Conservation (phyloP, 2,888 invertebrate species). For the Megamerina dolium region DNA sequence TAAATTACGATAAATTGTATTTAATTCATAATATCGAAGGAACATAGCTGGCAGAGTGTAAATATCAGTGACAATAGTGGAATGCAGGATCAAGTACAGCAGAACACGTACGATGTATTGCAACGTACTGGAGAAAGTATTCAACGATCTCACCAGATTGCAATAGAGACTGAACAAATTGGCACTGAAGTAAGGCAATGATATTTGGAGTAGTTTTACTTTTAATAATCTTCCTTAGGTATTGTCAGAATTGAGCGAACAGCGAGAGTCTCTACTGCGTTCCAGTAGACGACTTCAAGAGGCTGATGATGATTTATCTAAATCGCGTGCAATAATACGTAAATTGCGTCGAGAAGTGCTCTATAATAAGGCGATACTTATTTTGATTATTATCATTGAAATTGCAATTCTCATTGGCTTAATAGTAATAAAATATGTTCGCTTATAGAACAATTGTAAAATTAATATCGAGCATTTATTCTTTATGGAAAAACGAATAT, state of each 20-base stretch:
- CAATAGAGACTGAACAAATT: constrained; percentile 73
- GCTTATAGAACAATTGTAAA: no score
- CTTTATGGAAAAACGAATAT: no score
- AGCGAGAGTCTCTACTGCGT: constrained; percentile 66
- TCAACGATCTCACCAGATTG: constrained; percentile 64
- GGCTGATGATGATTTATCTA: constrained; percentile 65
- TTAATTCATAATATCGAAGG: no score
- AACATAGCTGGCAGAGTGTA: no score
- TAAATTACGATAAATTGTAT: no score
- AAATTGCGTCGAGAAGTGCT: constrained; percentile 64
- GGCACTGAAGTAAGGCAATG: constrained; percentile 55
- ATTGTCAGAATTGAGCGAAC: constrained; percentile 66
- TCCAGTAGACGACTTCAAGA: constrained; percentile 62
- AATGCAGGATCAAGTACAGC: constrained; percentile 53
- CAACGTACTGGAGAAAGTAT: constrained; percentile 58
- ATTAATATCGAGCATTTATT: no score
- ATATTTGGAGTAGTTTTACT: not conserved
- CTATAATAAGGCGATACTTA: constrained; percentile 68
- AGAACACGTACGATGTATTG: constrained; percentile 34
- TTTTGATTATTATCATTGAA: constrained; percentile 69
- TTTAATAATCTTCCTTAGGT: constrained; percentile 47
- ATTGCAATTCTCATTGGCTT: constrained; percentile 57
- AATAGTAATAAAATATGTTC: constrained; percentile 57
- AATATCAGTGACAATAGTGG: no score
- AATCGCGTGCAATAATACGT: constrained; percentile 59